phyloP scores from a whole-genome alignment of 2,888 invertebrate species.

The Quadroppia sp. region DNA sequence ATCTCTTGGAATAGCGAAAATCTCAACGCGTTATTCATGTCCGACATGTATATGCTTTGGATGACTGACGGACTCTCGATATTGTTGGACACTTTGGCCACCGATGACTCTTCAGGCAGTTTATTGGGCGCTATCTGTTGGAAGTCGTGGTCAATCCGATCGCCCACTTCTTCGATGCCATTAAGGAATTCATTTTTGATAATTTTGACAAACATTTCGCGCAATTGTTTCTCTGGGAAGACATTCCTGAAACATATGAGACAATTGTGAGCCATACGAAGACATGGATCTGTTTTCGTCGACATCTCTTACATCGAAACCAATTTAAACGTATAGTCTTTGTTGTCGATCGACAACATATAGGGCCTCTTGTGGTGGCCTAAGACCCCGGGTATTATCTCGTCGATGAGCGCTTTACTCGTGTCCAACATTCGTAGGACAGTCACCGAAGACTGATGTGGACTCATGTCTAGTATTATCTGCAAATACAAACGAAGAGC shows the following conservation, averaged over 20 bases:
- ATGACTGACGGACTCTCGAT: neutral
- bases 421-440: constrained; percentile 35
- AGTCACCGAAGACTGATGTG: constrained; percentile 10
- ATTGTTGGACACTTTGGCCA: neutral
- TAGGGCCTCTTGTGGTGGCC: constrained; percentile 18
- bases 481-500: constrained; percentile 19
- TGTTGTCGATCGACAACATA: constrained; percentile 15
- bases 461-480: constrained; percentile 46
- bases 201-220: constrained; percentile 3
- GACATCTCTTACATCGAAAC: constrained; percentile 21
- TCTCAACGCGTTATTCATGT: constrained; percentile 79
- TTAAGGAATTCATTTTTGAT: constrained; percentile 32
- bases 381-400: constrained; percentile 18
- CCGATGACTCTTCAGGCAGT: neutral
- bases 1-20: constrained; percentile 80
- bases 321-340: constrained; percentile 32
- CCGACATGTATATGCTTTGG: constrained; percentile 67
- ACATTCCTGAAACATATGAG: neutral
- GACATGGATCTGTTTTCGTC: too few species aligned
- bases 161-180: neutral
- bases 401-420: neutral
- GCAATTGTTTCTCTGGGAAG: neutral
- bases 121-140: neutral
- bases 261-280: too few species aligned
- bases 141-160: neutral